Evolutionary conservation across 2,888 invertebrate genomes (phyloP), one percentile per base, ranked within the genome.

Genomic region (Poecilobothrus nobilitatus): DNA sequence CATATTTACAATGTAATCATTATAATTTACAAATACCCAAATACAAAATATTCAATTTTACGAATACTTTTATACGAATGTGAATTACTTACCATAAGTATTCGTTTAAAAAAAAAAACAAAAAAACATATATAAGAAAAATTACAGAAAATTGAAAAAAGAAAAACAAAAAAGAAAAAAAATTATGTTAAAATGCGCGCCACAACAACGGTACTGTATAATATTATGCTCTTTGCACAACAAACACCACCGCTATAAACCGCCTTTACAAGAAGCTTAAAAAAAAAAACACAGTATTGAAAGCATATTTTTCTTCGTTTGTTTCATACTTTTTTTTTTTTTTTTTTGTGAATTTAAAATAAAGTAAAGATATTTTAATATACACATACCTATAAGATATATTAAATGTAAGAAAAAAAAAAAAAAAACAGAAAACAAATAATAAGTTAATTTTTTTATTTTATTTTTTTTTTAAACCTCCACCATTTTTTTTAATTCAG

Each of bases 401-500:
- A 44, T 10, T 15, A 44, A 44, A 44, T n/a, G 12, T 15, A 44
- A 44, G 6, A 44, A 44, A 10, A 44, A 9, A 15, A 10, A 44
- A 15, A 44, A 44, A 44, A 44, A 44, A 44, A 44, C 34, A 34
- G 12, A 44, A 44, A 44, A 9, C 44, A 44, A 44, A 44, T 15
- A 44, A n/a, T 44, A 44, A 44, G 34, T 34, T n/a, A n/a, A n/a
- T n/a, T n/a, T n/a, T n/a, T n/a, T n/a, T n/a, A n/a, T n/a, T 7
- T 44, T 10, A 44, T 44, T 44, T 44, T 44, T 44, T 44, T 6
- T 44, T 15, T 9, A 71, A 72, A 73, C 73, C 73, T 73, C 74
- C 74, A 73, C 72, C 69, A 70, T 67, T 72, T 71, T 71, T 72
- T n/a, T n/a, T n/a, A n/a, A n/a, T n/a, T n/a, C n/a, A n/a, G n/a